phyloP scores from a whole-genome alignment of 2,888 invertebrate genomes.

The Parasteatoda lunata region DNA sequence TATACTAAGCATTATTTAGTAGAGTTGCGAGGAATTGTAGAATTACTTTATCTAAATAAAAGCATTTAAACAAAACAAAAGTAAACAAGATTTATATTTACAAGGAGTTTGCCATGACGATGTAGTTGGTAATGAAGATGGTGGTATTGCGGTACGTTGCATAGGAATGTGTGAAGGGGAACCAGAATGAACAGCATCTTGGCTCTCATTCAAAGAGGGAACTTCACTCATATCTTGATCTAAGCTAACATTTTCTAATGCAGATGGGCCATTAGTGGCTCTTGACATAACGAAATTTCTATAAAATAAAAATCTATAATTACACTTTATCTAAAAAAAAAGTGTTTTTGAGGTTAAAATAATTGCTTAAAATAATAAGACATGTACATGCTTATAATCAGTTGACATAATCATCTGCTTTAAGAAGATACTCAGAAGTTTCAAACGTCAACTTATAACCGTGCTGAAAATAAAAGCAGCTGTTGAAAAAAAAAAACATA shows the following conservation, averaged over 20 bases:
- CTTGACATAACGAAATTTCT: constrained; percentile 52
- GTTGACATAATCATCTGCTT: too few relatives aligned
- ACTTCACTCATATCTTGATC: constrained; percentile 59
- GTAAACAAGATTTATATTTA: constrained; percentile 7
- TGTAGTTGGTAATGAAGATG: constrained; percentile 63
- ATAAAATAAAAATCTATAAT: neutral
- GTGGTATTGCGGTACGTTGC: constrained; percentile 60
- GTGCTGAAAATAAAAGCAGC: too few relatives aligned
- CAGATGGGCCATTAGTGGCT: constrained; percentile 61
- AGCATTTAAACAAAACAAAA: neutral
- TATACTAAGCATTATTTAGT: too few relatives aligned
- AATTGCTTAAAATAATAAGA: too few relatives aligned
- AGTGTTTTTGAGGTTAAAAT: too few relatives aligned
- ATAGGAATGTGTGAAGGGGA: constrained; percentile 54
- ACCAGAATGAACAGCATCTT: constrained; percentile 61
- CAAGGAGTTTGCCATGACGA: constrained; percentile 63
- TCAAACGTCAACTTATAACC: too few relatives aligned
- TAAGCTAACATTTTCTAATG: constrained; percentile 56
- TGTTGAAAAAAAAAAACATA: too few relatives aligned
- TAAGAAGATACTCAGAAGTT: too few relatives aligned
- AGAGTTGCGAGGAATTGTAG: neutral
- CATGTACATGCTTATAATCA: too few relatives aligned
- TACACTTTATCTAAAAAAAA: too few relatives aligned
- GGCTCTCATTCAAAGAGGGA: constrained; percentile 64
- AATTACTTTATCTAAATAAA: neutral